Evolutionary conservation across 2,797 vertebrate species (phyloP).

Genomic region (Buphagus erythrorhynchus): DNA sequence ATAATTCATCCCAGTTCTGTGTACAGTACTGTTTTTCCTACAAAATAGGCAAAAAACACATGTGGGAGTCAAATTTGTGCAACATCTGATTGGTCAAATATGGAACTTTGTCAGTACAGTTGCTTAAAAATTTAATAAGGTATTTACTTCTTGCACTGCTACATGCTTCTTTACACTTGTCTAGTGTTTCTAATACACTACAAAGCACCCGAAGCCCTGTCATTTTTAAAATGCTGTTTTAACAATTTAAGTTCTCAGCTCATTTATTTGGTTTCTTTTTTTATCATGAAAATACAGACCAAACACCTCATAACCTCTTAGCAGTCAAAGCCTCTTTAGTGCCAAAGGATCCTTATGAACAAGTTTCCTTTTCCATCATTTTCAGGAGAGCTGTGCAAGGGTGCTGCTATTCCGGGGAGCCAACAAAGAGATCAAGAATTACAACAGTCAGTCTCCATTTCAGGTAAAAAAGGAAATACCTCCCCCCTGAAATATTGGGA

Average conservation of each 20-base stretch:
- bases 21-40: background rate
- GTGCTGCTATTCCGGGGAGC: slow-evolving; percentile 92
- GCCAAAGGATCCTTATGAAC: background rate
- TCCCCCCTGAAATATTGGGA: background rate
- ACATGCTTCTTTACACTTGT: background rate
- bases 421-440: slow-evolving; percentile 93
- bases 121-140: background rate
- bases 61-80: background rate
- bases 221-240: background rate
- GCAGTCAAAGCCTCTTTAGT: background rate
- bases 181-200: background rate
- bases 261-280: background rate
- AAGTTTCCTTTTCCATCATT: background rate
- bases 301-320: background rate
- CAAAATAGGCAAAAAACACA: background rate
- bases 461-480: slow-evolving; percentile 82
- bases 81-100: background rate
- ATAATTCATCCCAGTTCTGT: background rate
- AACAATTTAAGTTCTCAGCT: background rate
- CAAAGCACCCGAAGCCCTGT: background rate
- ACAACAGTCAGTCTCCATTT: slow-evolving; percentile 93
- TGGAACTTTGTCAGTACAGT: background rate
- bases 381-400: slow-evolving; percentile 91
- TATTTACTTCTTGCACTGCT: background rate
- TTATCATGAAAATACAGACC: background rate